Conservation (phyloP, 2,888 invertebrate genomes). For the Galerucella pusilla region DNA sequence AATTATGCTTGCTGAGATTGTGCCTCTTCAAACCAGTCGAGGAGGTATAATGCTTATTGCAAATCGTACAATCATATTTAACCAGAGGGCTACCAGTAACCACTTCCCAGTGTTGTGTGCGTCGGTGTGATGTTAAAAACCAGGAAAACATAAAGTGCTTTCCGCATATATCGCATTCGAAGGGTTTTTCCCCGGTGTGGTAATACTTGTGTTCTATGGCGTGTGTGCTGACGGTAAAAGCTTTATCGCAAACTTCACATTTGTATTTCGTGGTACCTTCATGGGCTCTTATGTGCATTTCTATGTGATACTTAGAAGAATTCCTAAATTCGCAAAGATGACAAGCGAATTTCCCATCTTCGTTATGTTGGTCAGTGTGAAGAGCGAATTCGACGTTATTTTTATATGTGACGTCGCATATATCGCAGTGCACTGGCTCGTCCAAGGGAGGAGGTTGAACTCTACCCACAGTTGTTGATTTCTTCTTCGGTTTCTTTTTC, state of each 20-base stretch:
- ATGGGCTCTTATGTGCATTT: slow-evolving; percentile 65
- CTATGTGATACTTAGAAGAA: slow-evolving; percentile 57
- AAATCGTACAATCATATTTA: slow-evolving; percentile 61
- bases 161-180: slow-evolving; percentile 67
- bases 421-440: slow-evolving; percentile 60
- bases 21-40: slow-evolving; percentile 58
- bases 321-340: slow-evolving; percentile 59
- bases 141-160: slow-evolving; percentile 68
- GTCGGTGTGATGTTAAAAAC: slow-evolving; percentile 68
- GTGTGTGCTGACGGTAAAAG: slow-evolving; percentile 66
- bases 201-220: slow-evolving; percentile 65
- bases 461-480: slow-evolving; percentile 36
- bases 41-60: slow-evolving; percentile 61
- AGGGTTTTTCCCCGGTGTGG: slow-evolving; percentile 69
- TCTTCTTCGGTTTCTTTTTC: slow-evolving; percentile 38
- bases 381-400: slow-evolving; percentile 59
- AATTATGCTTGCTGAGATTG: slow-evolving; percentile 64
- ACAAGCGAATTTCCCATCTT: slow-evolving; percentile 57
- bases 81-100: slow-evolving; percentile 63
- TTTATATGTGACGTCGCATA: slow-evolving; percentile 58
- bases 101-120: slow-evolving; percentile 67
- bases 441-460: slow-evolving; percentile 49
- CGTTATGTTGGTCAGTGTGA: slow-evolving; percentile 57
- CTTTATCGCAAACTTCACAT: slow-evolving; percentile 66
- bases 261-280: slow-evolving; percentile 64